These are phyloP conservation scores for Drosophila phalerata DNA, from an alignment of 2,888 invertebrate genomes.

Conservation along the genomic window DNA sequence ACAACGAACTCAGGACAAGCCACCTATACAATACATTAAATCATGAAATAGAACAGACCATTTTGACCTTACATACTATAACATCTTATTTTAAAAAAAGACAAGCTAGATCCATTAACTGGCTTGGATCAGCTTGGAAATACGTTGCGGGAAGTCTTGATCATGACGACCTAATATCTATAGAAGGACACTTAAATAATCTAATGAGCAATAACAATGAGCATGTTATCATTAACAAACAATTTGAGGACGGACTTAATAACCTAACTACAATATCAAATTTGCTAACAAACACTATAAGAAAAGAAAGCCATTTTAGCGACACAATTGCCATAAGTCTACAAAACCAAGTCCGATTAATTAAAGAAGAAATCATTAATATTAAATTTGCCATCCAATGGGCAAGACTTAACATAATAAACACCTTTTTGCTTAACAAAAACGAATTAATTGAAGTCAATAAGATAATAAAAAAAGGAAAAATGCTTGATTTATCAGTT, in stretches of 20 bases:
- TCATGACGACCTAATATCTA: neutral
- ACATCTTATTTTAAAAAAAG: too few relatives aligned
- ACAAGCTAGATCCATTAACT: too few relatives aligned
- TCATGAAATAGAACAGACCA: too few relatives aligned
- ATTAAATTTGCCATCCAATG: neutral
- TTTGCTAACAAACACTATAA: neutral
- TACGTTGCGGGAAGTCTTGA: neutral
- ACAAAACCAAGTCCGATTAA: neutral
- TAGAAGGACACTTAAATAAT: neutral
- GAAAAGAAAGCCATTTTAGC: neutral
- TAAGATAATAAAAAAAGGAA: neutral
- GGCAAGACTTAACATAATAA: neutral
- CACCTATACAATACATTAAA: too few relatives aligned
- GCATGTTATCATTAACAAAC: neutral
- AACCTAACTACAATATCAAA: neutral
- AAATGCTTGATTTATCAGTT: neutral
- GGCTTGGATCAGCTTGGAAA: slow-evolving; percentile 2
- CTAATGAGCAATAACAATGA: neutral
- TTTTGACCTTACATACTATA: too few relatives aligned
- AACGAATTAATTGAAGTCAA: neutral
- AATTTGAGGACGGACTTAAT: neutral
- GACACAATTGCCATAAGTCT: neutral
- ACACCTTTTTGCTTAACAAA: neutral
- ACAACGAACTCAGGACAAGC: too few relatives aligned
- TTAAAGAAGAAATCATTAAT: neutral